Evolutionary conservation across 1,140 invertebrate genomes (phyloP), one percentile per base, ranked within the genome.

Genomic region (Nilaparvata lugens): DNA sequence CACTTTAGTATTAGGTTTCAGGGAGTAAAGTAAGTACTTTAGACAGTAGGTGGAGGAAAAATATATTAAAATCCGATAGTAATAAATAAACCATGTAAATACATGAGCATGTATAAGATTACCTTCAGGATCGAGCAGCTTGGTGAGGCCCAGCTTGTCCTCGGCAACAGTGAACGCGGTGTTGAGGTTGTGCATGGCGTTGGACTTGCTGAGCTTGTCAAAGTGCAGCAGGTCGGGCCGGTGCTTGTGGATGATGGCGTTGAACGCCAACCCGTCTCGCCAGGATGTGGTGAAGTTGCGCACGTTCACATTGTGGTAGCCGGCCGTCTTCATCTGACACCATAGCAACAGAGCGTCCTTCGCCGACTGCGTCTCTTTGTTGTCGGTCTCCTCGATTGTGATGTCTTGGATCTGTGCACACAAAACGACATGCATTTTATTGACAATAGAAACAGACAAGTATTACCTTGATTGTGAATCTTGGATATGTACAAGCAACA

Each of bases 271-370:
- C 61, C 97, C 97, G 78, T 99, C 97, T 43, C 95, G 83, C 97
- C 97, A 99, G 2, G 94, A 97, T n/a, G 95, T 98, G 2, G 95
- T 98, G 75, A 99, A 99, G 77, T 99, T 99, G 52, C 95, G 79
- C 2, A 99, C 95, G 74, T 99, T 99, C 7, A 99, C 97, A 75
- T 99, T 99, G 68, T 96, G 88, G 75, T 99, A 99, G 35, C 97
- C 97, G 19, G 97, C 97, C 9, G 97, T 99, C 78, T 99, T 99
- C 95, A 99, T 99, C 79, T 99, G 97, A 80, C 97, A 99, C 97
- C 97, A 99, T 7, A 99, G 78, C 4, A 99, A 77, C 43, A 99
- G 75, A 1, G 96, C 96, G 73, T 93, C 95, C 75, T 97, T 97
- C 6, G 95, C 95, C 18, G 93, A 96, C 76, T 95, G 95, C 0